Conservation (phyloP, 2,797 vertebrate species). For the Lycodopsis pacificus region DNA sequence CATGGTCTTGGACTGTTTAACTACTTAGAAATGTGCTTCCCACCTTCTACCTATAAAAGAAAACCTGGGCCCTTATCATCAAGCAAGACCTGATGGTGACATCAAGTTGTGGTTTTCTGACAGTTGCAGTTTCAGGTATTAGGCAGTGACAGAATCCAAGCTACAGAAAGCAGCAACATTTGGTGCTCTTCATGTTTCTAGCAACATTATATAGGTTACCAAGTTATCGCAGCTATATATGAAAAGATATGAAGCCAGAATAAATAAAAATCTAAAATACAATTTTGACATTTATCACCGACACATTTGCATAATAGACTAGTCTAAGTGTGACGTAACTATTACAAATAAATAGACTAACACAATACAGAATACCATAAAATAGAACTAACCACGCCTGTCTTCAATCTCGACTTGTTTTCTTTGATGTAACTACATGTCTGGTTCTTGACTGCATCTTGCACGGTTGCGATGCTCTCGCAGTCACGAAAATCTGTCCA, state of each 20-base stretch:
- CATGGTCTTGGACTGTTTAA: background rate
- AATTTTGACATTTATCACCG: too few relatives aligned
- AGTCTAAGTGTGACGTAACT: background rate
- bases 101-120: background rate
- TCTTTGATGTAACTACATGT: too few relatives aligned
- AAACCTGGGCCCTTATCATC: background rate
- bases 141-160: background rate
- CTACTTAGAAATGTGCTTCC: background rate
- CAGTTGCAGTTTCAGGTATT: background rate
- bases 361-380: background rate
- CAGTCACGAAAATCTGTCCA: too few relatives aligned
- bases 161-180: too few relatives aligned
- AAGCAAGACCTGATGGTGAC: background rate
- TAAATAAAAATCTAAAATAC: background rate
- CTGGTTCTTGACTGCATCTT: too few relatives aligned
- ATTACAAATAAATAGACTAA: background rate
- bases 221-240: background rate
- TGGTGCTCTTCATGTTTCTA: background rate
- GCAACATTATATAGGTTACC: background rate
- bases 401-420: too few relatives aligned
- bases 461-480: too few relatives aligned
- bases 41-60: background rate
- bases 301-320: too few relatives aligned
- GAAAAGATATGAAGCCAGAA: background rate
- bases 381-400: background rate